Evolutionary conservation across 2,888 invertebrate genomes (phyloP), one percentile per base, ranked within the genome.

Genomic region (Caenorhabditis wallacei): DNA sequence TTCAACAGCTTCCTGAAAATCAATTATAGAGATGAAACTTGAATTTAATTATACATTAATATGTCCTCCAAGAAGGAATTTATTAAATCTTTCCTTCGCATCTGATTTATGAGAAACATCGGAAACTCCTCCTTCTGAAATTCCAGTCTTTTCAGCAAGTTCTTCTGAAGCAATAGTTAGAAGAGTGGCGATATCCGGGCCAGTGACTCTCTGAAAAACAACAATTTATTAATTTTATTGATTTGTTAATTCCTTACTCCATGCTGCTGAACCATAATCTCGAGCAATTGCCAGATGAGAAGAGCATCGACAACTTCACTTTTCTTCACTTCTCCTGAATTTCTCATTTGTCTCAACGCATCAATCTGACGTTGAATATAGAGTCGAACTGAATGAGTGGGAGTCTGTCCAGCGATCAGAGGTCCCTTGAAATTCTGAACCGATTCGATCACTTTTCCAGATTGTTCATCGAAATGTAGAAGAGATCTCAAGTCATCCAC

Each of bases 231-330:
- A 24, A 30, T 3, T 8, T 30, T 30, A 30, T 30, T 30, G 3
- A 35, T 0, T 1, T 43, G 13, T 56, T 10, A 3, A 43, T 18
- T 10, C 10, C 86, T 57, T 37, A 91, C 91, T 26, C 91, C 91
- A 24, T 91, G 90, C 35, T 91, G 91, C 46, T 88, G 87, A 13
- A 91, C 89, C 63, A 91, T 85, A 76, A 88, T 88, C 54, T 91
- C 88, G 22, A 91, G 83, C 35, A 91, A 82, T 46, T 87, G 87
- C 91, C 91, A 91, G 22, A 91, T 82, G 0, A 91, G 80, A 10
- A 90, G 78, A 18, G 88, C 88, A 74, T 91, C 91, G 5, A 87
- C 78, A 11, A 87, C 83, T 37, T 87, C 87, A 24, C 54, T 74
- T 37, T 80, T 82, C 46, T 68, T 64, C 1, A 84, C 83, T 20